Evolutionary conservation across 2,888 invertebrate species (phyloP).

Genomic region (Dynastes maya): DNA sequence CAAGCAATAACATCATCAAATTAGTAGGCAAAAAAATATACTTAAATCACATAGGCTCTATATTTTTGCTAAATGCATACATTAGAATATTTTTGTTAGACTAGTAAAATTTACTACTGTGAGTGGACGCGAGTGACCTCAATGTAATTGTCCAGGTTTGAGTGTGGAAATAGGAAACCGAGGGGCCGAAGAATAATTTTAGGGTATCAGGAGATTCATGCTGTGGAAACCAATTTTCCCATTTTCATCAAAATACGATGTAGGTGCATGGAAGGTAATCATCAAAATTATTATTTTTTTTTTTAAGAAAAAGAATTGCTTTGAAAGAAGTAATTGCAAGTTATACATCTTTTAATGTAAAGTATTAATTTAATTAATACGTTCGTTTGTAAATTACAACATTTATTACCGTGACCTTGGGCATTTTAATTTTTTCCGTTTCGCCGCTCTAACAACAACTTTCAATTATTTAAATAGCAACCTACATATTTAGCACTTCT

Average conservation of each 20-base stretch:
- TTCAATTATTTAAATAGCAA: slow-evolving; percentile 38
- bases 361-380: slow-evolving; percentile 32
- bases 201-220: background rate
- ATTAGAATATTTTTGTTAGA: slow-evolving; percentile 3
- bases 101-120: background rate
- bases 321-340: background rate
- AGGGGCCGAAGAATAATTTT: slow-evolving; percentile 8
- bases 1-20: background rate
- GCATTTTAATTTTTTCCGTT: slow-evolving; percentile 31
- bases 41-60: background rate
- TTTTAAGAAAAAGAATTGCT: background rate
- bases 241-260: background rate
- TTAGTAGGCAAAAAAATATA: background rate
- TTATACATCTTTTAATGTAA: background rate
- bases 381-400: slow-evolving; percentile 23
- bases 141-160: background rate
- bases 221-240: too few species aligned
- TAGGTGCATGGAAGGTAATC: too few species aligned
- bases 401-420: slow-evolving; percentile 39
- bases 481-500: slow-evolving; percentile 36
- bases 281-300: too few species aligned
- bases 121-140: slow-evolving; percentile 3
- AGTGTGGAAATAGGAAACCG: background rate
- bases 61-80: background rate
- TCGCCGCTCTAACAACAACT: slow-evolving; percentile 28